Percentiles rank a stretch among this genome's conserved stretches.
These are phyloP conservation scores for Campylorhamphus procurvoides DNA, from an alignment of 2,113 vertebrate species.

Conservation along the genomic window DNA sequence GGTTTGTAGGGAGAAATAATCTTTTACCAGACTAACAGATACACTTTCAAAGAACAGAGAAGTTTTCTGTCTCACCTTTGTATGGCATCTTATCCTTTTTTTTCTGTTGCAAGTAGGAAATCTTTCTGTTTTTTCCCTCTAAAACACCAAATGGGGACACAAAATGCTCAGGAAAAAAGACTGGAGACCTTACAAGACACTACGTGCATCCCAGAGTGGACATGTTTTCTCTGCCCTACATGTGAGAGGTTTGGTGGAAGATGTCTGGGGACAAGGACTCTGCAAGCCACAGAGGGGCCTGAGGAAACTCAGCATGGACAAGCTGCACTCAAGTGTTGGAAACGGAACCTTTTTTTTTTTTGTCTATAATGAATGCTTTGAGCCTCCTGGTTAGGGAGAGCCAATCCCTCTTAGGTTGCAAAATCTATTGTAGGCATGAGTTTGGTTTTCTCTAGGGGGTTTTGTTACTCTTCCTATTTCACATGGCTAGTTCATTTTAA, in stretches of 20 bases:
- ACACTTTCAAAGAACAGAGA: not conserved
- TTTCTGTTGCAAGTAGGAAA: not conserved
- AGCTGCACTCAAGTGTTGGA: fast-evolving
- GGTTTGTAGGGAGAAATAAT: not conserved
- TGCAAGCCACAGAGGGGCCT: fast-evolving
- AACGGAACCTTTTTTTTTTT: not conserved
- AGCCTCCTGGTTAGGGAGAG: not conserved
- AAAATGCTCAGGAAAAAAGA: not conserved
- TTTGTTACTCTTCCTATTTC: not conserved
- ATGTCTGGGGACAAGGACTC: not conserved
- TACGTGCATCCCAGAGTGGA: not conserved
- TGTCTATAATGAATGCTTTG: not conserved
- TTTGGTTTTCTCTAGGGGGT: not conserved
- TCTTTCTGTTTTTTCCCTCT: not conserved
- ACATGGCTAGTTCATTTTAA: not conserved
- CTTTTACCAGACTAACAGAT: not conserved
- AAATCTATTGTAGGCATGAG: not conserved
- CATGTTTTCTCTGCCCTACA: fast-evolving
- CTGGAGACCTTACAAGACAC: not conserved
- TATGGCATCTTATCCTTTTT: not conserved
- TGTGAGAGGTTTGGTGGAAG: not conserved
- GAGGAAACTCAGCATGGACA: not conserved
- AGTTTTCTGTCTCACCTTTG: not conserved
- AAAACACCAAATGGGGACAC: not conserved
- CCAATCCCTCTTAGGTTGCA: not conserved